phyloP scores from a whole-genome alignment of 2,797 vertebrate species.

The Jordanella pulchra region DNA sequence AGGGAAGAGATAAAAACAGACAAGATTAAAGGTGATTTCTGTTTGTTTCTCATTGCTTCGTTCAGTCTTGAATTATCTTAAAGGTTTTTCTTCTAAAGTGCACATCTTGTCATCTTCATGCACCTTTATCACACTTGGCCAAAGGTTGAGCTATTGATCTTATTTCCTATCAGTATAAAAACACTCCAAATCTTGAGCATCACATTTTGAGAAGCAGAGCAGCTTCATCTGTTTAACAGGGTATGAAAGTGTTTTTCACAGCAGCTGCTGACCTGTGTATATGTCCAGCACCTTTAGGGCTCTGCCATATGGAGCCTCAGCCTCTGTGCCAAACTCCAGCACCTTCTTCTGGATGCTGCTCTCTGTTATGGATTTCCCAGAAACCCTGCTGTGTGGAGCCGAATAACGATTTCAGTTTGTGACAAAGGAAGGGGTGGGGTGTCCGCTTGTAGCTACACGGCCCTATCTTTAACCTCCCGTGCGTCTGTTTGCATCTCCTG shows the following conservation, averaged over 20 bases:
- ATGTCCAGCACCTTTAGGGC: slow-evolving; percentile 4
- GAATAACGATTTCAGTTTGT: slow-evolving; percentile 57
- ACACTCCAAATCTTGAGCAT: background rate
- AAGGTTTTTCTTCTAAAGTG: no score
- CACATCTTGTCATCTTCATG: no score
- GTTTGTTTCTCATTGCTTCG: no score
- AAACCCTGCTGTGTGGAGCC: slow-evolving; percentile 30
- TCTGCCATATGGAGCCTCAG: slow-evolving; percentile 7
- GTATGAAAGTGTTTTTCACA: background rate
- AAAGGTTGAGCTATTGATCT: background rate
- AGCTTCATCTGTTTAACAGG: background rate
- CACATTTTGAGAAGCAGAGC: slow-evolving; percentile 8
- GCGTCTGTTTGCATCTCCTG: slow-evolving; percentile 12
- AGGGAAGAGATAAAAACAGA: no score
- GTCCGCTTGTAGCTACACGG: slow-evolving; percentile 57
- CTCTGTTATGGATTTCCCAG: slow-evolving; percentile 46
- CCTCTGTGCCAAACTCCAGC: slow-evolving; percentile 16
- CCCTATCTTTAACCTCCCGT: slow-evolving; percentile 48
- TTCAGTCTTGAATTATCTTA: no score
- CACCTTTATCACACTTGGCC: background rate
- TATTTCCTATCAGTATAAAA: slow-evolving; percentile 8
- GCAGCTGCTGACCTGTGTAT: background rate
- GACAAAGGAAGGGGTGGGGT: slow-evolving; percentile 3
- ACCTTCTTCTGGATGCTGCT: slow-evolving; percentile 8
- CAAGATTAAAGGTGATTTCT: no score